These are phyloP conservation scores for Oxytorus armatus DNA, from an alignment of 2,888 invertebrate genomes.

Conservation along the genomic window DNA sequence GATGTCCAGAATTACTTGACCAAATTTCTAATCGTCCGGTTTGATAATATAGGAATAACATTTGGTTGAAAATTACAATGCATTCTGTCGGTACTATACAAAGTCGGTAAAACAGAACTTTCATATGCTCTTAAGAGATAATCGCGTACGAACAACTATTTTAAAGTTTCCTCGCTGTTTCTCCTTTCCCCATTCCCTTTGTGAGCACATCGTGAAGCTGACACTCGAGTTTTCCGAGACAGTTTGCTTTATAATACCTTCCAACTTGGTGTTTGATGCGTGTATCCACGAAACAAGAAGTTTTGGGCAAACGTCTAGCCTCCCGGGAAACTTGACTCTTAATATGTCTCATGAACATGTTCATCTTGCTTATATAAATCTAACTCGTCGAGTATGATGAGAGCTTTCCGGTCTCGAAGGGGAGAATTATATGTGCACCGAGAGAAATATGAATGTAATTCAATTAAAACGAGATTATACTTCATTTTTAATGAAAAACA, in stretches of 20 bases:
- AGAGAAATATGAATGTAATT: no score
- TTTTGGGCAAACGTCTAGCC: slow-evolving; percentile 54
- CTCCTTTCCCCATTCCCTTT: slow-evolving; percentile 7
- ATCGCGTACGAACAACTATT: slow-evolving; percentile 48
- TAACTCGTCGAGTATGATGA: slow-evolving; percentile 11
- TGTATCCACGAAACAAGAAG: slow-evolving; percentile 38
- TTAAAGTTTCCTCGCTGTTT: slow-evolving; percentile 30
- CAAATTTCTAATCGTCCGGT: no score
- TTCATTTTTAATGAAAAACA: no score
- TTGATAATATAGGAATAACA: no score
- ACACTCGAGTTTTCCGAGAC: slow-evolving; percentile 31
- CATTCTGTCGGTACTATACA: no score
- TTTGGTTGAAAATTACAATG: no score
- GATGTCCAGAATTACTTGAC: no score
- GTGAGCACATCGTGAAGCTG: slow-evolving; percentile 1
- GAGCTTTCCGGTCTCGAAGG: no score
- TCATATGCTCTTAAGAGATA: slow-evolving; percentile 38
- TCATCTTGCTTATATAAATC: slow-evolving; percentile 30
- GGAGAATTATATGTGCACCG: background rate
- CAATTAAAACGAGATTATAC: no score
- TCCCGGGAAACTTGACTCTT: slow-evolving; percentile 33
- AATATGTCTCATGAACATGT: slow-evolving; percentile 19
- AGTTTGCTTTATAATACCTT: slow-evolving; percentile 39
- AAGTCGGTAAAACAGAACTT: slow-evolving; percentile 3
- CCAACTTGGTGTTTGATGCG: slow-evolving; percentile 52